phyloP scores from a whole-genome alignment of 2,797 vertebrate species.

The Liasis olivaceus region DNA sequence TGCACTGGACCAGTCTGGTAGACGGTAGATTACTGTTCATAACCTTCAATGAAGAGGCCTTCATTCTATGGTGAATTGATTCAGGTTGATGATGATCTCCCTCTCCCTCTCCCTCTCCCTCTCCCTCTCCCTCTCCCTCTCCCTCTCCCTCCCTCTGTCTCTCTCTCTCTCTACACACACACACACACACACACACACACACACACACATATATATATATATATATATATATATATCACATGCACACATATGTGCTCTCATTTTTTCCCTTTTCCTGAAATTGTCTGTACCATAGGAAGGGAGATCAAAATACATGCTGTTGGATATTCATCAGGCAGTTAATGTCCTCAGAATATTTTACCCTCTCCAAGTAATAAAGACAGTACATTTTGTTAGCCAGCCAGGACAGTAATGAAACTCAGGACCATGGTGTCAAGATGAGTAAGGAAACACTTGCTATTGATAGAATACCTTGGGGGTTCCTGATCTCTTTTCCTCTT shows the following conservation, averaged over 20 bases:
- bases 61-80: not conserved
- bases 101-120: not conserved
- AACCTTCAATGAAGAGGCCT: not conserved
- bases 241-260: too few species aligned
- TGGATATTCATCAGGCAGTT: not conserved
- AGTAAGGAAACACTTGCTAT: not conserved
- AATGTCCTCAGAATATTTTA: not conserved
- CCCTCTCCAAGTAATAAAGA: not conserved
- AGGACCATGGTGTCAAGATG: not conserved
- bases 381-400: not conserved
- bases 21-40: not conserved
- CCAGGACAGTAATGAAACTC: not conserved
- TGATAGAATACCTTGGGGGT: not conserved
- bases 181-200: too few species aligned
- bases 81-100: not conserved
- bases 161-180: too few species aligned
- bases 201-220: too few species aligned
- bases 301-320: not conserved
- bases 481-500: not conserved
- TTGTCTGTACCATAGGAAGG: not conserved
- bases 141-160: too few species aligned
- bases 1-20: not conserved
- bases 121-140: too few species aligned
- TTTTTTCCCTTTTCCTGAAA: not conserved
- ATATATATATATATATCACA: too few species aligned